A percentile compares a stretch with the other conserved stretches of the same genome.
Conservation (phyloP, 2,113 vertebrate genomes). For the Syrmaticus mikado region DNA sequence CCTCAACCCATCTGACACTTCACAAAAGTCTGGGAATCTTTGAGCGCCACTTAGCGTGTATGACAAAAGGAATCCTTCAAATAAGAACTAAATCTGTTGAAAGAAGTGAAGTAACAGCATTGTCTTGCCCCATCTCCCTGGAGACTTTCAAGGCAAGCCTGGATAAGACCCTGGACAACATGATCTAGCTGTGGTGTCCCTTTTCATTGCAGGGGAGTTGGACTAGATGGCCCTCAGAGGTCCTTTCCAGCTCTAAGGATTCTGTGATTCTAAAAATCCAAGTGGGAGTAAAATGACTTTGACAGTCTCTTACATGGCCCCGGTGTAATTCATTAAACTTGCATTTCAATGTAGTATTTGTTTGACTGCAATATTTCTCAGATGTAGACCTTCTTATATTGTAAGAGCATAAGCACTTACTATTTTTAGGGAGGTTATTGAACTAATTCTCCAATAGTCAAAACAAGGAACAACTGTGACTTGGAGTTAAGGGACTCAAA, state of each 20-base stretch:
- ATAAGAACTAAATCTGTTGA: neutral
- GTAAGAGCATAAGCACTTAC: slow-evolving; percentile 13
- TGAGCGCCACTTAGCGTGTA: neutral
- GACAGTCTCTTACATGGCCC: neutral
- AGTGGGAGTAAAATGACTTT: neutral
- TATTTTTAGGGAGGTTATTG: slow-evolving; percentile 46
- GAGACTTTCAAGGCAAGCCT: no score
- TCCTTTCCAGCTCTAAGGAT: no score
- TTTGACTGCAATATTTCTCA: slow-evolving; percentile 47
- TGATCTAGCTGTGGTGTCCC: no score
- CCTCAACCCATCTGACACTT: neutral
- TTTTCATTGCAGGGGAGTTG: no score
- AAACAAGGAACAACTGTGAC: slow-evolving; percentile 68
- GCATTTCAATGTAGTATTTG: slow-evolving; percentile 34
- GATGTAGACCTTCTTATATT: slow-evolving; percentile 21
- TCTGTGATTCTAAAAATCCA: neutral
- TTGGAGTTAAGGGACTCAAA: slow-evolving; percentile 42
- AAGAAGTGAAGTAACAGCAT: neutral
- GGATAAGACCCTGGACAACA: no score
- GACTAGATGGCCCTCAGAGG: no score
- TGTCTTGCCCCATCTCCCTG: neutral
- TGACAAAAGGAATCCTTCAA: neutral
- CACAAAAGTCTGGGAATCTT: neutral
- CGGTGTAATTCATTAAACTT: slow-evolving; percentile 15
- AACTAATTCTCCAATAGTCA: slow-evolving; percentile 36